Percentiles rank a stretch among this genome's conserved stretches.
Conservation (phyloP, 2,113 vertebrate genomes). For the Aldabrachelys gigantea region DNA sequence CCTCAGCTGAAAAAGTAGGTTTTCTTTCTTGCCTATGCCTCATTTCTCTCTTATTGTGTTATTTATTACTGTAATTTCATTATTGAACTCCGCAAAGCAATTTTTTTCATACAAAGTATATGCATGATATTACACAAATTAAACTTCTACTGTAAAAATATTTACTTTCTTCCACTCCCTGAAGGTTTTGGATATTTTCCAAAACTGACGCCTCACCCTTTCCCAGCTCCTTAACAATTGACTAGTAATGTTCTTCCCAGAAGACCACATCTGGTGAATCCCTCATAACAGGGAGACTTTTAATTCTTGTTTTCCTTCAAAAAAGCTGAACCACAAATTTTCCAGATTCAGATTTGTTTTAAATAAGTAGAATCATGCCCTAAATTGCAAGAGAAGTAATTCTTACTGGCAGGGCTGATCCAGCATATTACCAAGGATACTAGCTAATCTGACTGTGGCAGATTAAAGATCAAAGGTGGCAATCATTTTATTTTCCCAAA, state of each 20-base stretch:
- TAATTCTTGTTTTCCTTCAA: background rate
- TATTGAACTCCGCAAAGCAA: background rate
- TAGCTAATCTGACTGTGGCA: background rate
- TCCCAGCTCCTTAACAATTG: background rate
- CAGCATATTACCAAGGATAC: background rate
- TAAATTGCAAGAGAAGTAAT: background rate
- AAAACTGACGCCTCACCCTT: background rate
- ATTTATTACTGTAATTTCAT: background rate
- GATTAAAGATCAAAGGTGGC: background rate
- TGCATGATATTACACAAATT: background rate
- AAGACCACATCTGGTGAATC: background rate
- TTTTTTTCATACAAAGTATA: background rate
- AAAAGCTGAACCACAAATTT: background rate
- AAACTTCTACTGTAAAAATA: background rate
- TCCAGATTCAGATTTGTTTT: background rate
- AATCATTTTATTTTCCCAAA: background rate
- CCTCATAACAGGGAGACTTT: background rate
- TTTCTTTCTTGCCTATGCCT: background rate
- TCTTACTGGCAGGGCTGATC: background rate
- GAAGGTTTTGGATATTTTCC: background rate
- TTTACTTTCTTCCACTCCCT: background rate
- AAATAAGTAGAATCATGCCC: background rate
- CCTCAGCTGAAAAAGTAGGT: background rate
- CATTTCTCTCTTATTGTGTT: background rate
- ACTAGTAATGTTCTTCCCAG: background rate